Conservation (phyloP, 2,888 invertebrate genomes). For the Patella depressa region DNA sequence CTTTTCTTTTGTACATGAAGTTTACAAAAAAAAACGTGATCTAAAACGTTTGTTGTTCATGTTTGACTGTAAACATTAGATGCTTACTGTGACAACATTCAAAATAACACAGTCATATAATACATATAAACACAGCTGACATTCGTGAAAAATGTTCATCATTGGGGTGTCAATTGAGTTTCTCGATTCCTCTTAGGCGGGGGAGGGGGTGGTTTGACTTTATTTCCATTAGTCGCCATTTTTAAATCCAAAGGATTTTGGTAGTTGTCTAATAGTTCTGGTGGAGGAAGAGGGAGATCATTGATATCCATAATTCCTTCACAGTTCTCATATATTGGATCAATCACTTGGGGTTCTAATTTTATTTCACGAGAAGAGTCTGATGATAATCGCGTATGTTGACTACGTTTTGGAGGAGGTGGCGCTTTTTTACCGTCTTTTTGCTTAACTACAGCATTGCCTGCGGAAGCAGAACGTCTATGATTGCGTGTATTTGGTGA, state of each 20-base stretch:
- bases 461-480: slow-evolving; percentile 37
- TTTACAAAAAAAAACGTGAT: too few relatives aligned
- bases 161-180: slow-evolving; percentile 52
- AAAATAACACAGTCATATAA: too few relatives aligned
- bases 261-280: slow-evolving; percentile 60
- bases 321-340: slow-evolving; percentile 56
- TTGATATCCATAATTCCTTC: slow-evolving; percentile 63
- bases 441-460: slow-evolving; percentile 31
- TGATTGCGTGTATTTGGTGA: slow-evolving; percentile 23
- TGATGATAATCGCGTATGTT: slow-evolving; percentile 54
- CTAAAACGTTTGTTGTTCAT: too few relatives aligned
- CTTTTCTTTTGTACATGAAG: too few relatives aligned
- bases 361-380: slow-evolving; percentile 34
- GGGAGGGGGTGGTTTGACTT: slow-evolving; percentile 56
- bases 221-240: slow-evolving; percentile 31
- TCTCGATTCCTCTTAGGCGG: slow-evolving; percentile 62
- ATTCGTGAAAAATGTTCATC: slow-evolving; percentile 10
- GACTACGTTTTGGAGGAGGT: slow-evolving; percentile 62
- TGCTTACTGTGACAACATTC: too few relatives aligned
- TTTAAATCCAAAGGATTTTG: slow-evolving; percentile 31
- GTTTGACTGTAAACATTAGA: too few relatives aligned
- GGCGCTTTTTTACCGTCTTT: slow-evolving; percentile 35
- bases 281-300: slow-evolving; percentile 66
- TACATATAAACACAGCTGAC: too few relatives aligned
- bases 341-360: slow-evolving; percentile 30